phyloP scores from a whole-genome alignment of 1,140 invertebrate species.

The Acyrthosiphon pisum region DNA sequence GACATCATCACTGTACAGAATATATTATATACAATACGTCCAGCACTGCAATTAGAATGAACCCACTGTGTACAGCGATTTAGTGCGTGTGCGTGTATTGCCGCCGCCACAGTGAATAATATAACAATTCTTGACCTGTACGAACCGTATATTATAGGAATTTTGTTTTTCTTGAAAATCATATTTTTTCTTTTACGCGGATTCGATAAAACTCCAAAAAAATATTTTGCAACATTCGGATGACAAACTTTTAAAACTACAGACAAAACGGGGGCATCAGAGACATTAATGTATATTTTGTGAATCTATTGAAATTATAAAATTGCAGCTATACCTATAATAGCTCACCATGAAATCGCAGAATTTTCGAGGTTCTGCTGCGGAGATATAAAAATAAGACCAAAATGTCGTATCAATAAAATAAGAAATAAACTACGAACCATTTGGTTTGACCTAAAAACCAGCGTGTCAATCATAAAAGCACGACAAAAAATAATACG shows the following conservation, averaged over 20 bases:
- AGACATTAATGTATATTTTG: not conserved
- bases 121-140: not conserved
- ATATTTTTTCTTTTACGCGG: not conserved
- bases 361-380: not conserved
- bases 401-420: not conserved
- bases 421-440: not conserved
- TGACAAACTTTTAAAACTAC: too few relatives aligned
- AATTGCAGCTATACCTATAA: not conserved
- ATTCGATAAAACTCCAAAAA: not conserved
- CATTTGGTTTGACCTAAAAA: not conserved
- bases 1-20: not conserved
- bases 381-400: not conserved
- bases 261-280: too few relatives aligned
- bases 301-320: not conserved
- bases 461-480: not conserved
- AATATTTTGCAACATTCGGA: not conserved
- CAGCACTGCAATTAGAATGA: not conserved
- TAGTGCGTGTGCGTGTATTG: not conserved
- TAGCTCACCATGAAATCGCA: not conserved
- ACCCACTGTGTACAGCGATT: not conserved
- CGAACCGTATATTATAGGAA: too few relatives aligned
- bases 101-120: not conserved
- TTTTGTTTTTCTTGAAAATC: not conserved
- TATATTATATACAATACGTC: not conserved
- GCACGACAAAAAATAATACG: not conserved